Base-by-base conservation (phyloP, 2,113 vertebrate genomes). In the Paralichthys olivaceus region DNA sequence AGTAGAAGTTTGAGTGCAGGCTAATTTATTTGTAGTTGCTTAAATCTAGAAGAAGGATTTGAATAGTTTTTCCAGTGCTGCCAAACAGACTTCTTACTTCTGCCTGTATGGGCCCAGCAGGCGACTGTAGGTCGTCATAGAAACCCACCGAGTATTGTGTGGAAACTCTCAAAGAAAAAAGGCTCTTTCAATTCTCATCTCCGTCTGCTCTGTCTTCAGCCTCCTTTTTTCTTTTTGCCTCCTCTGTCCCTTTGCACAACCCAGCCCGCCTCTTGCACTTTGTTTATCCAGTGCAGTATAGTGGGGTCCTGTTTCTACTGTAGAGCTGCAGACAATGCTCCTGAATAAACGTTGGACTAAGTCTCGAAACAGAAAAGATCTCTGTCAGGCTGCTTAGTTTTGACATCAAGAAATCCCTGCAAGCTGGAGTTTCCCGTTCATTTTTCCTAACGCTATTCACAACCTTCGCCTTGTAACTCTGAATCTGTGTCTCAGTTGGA, bases 71-170 rank as follows among this genome's bases (percentile, higher is more conserved):
- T 66, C 23, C 59, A 23, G 17, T n/a, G 19, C 56, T 78, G 54
- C 60, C 73, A 85, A 70, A 73, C 74, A 62, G 79, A 34, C 57
- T 72, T 78, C 74, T 88, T 87, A 78, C 73, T 87, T 84, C 67
- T 79, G 79, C 81, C 72, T 90, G 74, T 81, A 81, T 86, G 70
- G 80, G 80, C 88, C 87, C 92, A 92, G 91, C 86, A 86, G 89
- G 90, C 78, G 17, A 85, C 79, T 86, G 63, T 68, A 55, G 80
- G 91, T 91, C 79, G 83, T 74, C 91, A 91, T 93, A 87, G 92
- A 87, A 92, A 92, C 92, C 72, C 65, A 72, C 45, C 20, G 67
- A 80, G 87, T 40, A 85, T 90, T 91, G 90, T 90, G 81, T 72
- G 11, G 81, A 87, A 77, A 87, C 70, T 85, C 79, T 88, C 28